phyloP scores from a whole-genome alignment of 2,888 invertebrate species.

The Volucella bombylans region DNA sequence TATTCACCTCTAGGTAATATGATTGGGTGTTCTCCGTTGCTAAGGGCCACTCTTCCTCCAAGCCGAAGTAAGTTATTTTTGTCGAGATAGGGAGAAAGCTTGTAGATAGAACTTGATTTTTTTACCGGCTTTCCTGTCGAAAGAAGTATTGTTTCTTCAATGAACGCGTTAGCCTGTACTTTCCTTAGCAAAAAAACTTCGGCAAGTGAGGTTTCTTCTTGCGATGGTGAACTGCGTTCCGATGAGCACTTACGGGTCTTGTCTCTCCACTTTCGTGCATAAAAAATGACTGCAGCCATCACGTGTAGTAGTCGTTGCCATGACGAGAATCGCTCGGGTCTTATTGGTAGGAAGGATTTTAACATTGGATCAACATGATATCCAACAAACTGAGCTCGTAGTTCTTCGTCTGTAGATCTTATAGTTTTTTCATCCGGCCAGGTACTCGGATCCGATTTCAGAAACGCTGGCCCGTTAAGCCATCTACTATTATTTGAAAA shows the following conservation, averaged over 20 bases:
- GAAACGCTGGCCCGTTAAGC: slow-evolving; percentile 27
- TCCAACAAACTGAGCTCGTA: slow-evolving; percentile 19
- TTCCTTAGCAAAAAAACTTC: slow-evolving; percentile 5
- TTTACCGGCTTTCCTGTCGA: too few species aligned
- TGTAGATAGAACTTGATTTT: too few species aligned
- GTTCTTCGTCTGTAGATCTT: slow-evolving; percentile 26
- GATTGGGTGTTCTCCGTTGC: too few species aligned
- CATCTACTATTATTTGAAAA: slow-evolving; percentile 40
- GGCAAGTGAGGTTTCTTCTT: slow-evolving; percentile 2
- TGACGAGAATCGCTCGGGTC: slow-evolving; percentile 21
- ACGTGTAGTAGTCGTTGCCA: slow-evolving; percentile 13
- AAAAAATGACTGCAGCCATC: slow-evolving; percentile 10
- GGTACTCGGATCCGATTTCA: neutral
- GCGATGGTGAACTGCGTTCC: slow-evolving; percentile 12
- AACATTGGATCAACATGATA: neutral
- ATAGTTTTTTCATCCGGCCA: slow-evolving; percentile 11
- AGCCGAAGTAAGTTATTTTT: too few species aligned
- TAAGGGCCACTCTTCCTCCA: too few species aligned
- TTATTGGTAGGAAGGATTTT: slow-evolving; percentile 11
- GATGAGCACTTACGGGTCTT: neutral
- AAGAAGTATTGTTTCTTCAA: too few species aligned
- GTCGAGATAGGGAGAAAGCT: too few species aligned
- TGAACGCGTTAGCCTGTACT: neutral
- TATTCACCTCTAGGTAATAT: neutral
- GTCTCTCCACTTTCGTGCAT: slow-evolving; percentile 14